Conservation (phyloP, 2,113 vertebrate genomes). For the Cephalopholis sonnerati region DNA sequence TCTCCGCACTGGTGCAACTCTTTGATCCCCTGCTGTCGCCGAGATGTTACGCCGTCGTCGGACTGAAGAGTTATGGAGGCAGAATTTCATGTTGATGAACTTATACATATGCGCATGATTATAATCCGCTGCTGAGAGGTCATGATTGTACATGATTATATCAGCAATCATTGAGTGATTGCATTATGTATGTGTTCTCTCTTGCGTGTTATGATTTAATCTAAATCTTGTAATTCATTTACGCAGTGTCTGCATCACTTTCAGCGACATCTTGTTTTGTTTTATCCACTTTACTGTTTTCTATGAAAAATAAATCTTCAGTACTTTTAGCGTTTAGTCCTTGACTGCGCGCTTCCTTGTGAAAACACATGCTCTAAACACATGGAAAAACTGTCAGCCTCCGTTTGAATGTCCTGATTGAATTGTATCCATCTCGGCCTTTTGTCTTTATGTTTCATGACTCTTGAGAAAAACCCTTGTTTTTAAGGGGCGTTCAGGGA, state of each 20-base stretch:
- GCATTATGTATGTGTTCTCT: constrained; percentile 1
- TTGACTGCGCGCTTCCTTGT: constrained; percentile 14
- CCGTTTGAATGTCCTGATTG: constrained; percentile 33
- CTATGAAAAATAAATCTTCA: constrained; percentile 29
- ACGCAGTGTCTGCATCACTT: background rate
- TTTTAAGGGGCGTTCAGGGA: constrained; percentile 60
- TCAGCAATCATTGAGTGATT: constrained; percentile 12
- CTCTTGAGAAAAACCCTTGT: constrained; percentile 54
- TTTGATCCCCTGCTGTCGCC: constrained; percentile 97
- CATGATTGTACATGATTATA: constrained; percentile 16
- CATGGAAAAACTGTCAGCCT: constrained; percentile 55
- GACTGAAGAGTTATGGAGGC: constrained; percentile 82
- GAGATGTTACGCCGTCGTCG: constrained; percentile 93
- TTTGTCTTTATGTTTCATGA: constrained; percentile 45
- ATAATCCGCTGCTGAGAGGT: background rate
- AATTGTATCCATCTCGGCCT: constrained; percentile 28
- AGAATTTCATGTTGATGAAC: constrained; percentile 5
- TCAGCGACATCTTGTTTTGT: constrained; percentile 20
- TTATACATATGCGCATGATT: background rate
- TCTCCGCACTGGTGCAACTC: constrained; percentile 93
- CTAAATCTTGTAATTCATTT: constrained; percentile 4
- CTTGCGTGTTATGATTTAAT: constrained; percentile 18
- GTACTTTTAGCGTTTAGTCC: background rate
- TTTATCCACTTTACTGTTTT: constrained; percentile 12
- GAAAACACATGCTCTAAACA: constrained; percentile 46